Evolutionary conservation across 2,888 invertebrate species (phyloP).

Genomic region (Ectemnius continuus): DNA sequence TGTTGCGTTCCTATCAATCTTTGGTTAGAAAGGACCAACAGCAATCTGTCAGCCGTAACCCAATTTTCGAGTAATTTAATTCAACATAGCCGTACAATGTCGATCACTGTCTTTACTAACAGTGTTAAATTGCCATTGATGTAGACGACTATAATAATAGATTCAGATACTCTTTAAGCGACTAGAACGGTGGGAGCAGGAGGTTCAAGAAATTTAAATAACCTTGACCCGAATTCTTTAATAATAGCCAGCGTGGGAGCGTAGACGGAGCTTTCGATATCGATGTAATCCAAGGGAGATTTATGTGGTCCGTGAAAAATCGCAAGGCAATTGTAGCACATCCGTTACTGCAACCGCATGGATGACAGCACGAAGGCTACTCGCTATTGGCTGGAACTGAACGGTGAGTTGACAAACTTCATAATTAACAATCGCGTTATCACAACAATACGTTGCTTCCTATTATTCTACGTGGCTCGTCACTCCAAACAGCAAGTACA

Average conservation of each 20-base stretch:
- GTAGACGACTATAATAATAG: too few relatives aligned
- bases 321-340: conserved; percentile 5
- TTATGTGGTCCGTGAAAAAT: conserved; percentile 13
- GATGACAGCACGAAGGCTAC: background rate
- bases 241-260: background rate
- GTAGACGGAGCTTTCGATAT: conserved; percentile 4
- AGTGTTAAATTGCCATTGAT: too few relatives aligned
- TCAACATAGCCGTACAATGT: too few relatives aligned
- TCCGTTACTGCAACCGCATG: too few relatives aligned
- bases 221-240: background rate
- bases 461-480: conserved; percentile 50
- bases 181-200: too few relatives aligned
- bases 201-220: background rate
- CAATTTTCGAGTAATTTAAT: too few relatives aligned
- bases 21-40: too few relatives aligned
- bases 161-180: too few relatives aligned
- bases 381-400: conserved; percentile 1
- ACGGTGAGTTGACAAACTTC: conserved; percentile 47
- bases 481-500: conserved; percentile 34
- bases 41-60: too few relatives aligned
- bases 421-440: conserved; percentile 55
- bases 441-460: conserved; percentile 54
- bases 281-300: conserved; percentile 13
- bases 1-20: too few relatives aligned
- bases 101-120: too few relatives aligned